These are phyloP conservation scores for Vanessa tameamea DNA, from an alignment of 1,140 invertebrate species.

Conservation along the genomic window DNA sequence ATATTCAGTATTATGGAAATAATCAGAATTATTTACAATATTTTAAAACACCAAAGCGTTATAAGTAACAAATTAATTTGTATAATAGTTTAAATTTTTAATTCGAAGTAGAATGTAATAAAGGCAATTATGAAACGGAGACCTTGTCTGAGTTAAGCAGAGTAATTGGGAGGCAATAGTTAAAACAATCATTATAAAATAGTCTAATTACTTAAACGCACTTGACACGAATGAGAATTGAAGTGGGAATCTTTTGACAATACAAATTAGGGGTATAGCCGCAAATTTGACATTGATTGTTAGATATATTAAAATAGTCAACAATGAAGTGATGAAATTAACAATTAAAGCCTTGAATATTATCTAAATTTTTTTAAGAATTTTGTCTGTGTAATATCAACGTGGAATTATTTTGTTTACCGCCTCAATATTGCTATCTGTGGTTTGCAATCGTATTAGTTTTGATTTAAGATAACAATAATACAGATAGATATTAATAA, in stretches of 20 bases:
- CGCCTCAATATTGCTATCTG: no score
- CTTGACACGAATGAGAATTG: conserved; percentile 65
- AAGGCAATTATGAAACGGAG: conserved; percentile 50
- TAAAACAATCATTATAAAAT: conserved; percentile 41
- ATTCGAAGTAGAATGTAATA: background rate
- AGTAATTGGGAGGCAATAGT: conserved; percentile 58
- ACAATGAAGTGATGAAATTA: conserved; percentile 32
- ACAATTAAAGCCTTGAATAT: conserved; percentile 22
- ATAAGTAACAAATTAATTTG: no score
- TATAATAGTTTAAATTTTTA: background rate
- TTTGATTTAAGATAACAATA: no score
- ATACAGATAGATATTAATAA: no score
- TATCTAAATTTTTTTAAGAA: conserved; percentile 17
- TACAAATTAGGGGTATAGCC: conserved; percentile 44
- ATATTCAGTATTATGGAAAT: background rate
- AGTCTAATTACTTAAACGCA: conserved; percentile 56
- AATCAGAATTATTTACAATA: background rate
- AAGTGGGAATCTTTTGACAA: conserved; percentile 67
- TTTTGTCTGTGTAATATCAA: conserved; percentile 21
- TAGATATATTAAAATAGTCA: conserved; percentile 33
- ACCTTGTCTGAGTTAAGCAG: conserved; percentile 52
- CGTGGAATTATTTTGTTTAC: background rate
- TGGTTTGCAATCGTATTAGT: no score
- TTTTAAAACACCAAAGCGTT: background rate
- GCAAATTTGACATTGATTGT: conserved; percentile 39